These are phyloP conservation scores for Perithous albicinctus DNA, from an alignment of 2,888 invertebrate species.

Conservation along the genomic window DNA sequence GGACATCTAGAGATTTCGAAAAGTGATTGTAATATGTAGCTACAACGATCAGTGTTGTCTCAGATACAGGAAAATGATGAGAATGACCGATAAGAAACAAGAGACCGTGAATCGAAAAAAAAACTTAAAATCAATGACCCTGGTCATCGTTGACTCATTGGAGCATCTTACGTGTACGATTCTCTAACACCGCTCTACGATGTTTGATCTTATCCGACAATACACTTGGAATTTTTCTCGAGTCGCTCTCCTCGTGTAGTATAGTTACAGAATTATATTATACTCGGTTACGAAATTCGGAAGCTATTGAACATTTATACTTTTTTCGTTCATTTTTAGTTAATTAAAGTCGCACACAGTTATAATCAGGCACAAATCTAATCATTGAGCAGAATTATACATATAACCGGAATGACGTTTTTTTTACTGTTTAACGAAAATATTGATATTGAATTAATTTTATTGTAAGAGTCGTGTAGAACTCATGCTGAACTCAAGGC, in stretches of 20 bases:
- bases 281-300: neutral
- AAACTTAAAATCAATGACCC: slow-evolving; percentile 12
- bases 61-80: slow-evolving; percentile 11
- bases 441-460: no score
- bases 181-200: neutral
- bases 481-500: no score
- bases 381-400: no score
- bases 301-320: neutral
- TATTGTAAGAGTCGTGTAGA: no score
- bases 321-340: neutral
- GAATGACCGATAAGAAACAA: slow-evolving; percentile 23
- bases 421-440: no score
- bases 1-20: slow-evolving; percentile 28
- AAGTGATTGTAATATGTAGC: slow-evolving; percentile 5
- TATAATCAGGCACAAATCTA: neutral
- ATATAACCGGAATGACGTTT: no score
- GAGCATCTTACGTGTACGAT: slow-evolving; percentile 2
- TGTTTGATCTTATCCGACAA: slow-evolving; percentile 1
- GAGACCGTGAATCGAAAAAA: slow-evolving; percentile 22
- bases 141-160: neutral
- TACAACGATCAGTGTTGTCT: neutral
- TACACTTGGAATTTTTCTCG: neutral
- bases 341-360: neutral
- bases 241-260: neutral
- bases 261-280: neutral